These are phyloP conservation scores for Drosophila auraria DNA, from an alignment of 1,140 invertebrate genomes.

Conservation along the genomic window DNA sequence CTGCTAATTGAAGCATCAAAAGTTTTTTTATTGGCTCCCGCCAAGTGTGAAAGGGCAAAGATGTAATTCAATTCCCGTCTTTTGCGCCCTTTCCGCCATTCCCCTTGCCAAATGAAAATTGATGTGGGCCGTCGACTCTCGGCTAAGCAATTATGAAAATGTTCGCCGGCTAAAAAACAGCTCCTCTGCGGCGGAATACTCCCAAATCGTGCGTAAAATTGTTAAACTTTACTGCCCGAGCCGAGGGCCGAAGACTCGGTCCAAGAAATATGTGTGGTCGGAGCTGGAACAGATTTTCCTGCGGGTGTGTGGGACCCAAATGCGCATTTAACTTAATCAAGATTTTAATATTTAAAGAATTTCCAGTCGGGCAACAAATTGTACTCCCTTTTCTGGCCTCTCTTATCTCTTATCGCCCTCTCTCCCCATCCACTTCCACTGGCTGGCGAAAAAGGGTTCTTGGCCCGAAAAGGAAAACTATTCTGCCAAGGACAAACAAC, in stretches of 20 bases:
- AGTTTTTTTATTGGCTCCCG: slow-evolving; percentile 52
- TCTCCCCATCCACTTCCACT: slow-evolving; percentile 10
- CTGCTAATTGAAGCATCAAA: slow-evolving; percentile 66
- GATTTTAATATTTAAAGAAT: slow-evolving; percentile 84
- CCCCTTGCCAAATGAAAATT: slow-evolving; percentile 42
- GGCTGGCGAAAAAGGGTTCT: slow-evolving; percentile 51
- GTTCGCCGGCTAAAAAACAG: slow-evolving; percentile 40
- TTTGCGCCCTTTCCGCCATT: background rate
- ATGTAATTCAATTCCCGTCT: slow-evolving; percentile 52
- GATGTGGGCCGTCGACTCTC: slow-evolving; percentile 32
- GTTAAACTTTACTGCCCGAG: slow-evolving; percentile 50
- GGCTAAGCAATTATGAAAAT: slow-evolving; percentile 53
- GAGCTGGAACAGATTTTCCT: slow-evolving; percentile 62
- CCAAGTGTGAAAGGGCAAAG: slow-evolving; percentile 56
- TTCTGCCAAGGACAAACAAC: slow-evolving; percentile 64
- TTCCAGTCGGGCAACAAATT: slow-evolving; percentile 56
- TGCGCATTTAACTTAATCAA: slow-evolving; percentile 84
- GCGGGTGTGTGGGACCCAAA: slow-evolving; percentile 54
- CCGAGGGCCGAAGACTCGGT: slow-evolving; percentile 1
- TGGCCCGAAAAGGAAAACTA: slow-evolving; percentile 46
- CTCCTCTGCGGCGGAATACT: slow-evolving; percentile 22
- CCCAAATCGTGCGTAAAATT: slow-evolving; percentile 73
- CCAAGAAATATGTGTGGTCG: slow-evolving; percentile 14
- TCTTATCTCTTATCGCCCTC: slow-evolving; percentile 26
- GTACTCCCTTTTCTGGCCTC: slow-evolving; percentile 6